Evolutionary conservation across 2,888 invertebrate species (phyloP), one percentile per base, ranked within the genome.

Genomic region (Tineola bisselliella): DNA sequence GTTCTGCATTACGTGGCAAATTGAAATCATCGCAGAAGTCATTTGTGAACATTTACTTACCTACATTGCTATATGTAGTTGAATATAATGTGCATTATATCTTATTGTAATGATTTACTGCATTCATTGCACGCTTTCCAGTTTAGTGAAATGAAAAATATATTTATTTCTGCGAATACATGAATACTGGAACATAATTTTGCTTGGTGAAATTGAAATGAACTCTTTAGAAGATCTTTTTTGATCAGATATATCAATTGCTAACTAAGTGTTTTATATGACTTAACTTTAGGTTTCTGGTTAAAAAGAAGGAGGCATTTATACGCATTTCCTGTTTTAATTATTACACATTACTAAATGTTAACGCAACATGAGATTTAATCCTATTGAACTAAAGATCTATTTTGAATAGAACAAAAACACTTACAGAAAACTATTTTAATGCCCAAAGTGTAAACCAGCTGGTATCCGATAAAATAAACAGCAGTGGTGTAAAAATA

Each of bases 1-100:
- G 70, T 69, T 66, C 69, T 70, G 67, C 68, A 71, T 70, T 73
- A 75, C 74, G 75, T 76, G 72, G 77, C 76, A 74, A 77, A 78
- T 77, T 74, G 70, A 72, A 75, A 74, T 68, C 68, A 58, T 59
- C 30, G 65, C 38, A 10, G 58, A 33, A 31, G 58, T 33, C 58
- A 58, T 58, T 33, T 5, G 4, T 4, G 25, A 25, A 25, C 25
- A 25, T 25, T 25, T 25, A 25, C 25, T 4, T 6, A 25, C 25
- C 25, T 6, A 4, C 25, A 25, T 25, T 25, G 4, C n/a, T n/a
- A n/a, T n/a, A n/a, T n/a, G n/a, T n/a, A n/a, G n/a, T n/a, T n/a
- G n/a, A n/a, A 25, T 6, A 25, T 25, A 25, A 25, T 25, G 6
- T 25, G 25, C 25, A 6, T 25, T 25, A 25, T 4, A 25, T 25